A percentile compares a stretch with the other conserved stretches of the same genome.
Conservation (phyloP, 2,113 vertebrate species). For the Aspidoscelis tigris region DNA sequence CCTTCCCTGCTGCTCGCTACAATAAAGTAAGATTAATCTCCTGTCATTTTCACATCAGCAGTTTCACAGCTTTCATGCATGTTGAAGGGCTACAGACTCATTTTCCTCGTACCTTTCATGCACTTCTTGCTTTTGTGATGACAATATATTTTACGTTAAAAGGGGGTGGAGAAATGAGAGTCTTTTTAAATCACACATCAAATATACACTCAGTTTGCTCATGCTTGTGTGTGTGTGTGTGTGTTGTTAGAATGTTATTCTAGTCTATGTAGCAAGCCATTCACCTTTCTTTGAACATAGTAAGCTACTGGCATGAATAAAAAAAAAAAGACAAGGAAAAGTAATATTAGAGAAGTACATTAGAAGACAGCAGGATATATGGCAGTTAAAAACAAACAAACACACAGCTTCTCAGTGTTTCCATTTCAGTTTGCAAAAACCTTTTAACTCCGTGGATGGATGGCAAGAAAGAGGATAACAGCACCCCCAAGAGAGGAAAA, state of each 20-base stretch:
- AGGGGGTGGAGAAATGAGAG: not conserved
- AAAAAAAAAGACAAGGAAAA: accelerated
- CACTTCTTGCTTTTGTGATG: slow-evolving; percentile 31
- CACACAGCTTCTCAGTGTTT: accelerated
- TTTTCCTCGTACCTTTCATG: slow-evolving; percentile 25
- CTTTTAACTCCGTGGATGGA: not conserved
- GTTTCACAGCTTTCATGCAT: slow-evolving; percentile 19
- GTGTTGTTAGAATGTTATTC: not conserved
- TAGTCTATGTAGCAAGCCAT: accelerated
- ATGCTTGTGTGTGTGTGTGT: not conserved
- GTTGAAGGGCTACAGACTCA: slow-evolving; percentile 39
- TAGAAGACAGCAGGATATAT: not conserved
- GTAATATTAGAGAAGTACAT: not conserved
- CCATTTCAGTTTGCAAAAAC: slow-evolving; percentile 5
- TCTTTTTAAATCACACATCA: slow-evolving; percentile 1
- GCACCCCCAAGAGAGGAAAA: not conserved
- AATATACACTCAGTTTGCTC: slow-evolving; percentile 3
- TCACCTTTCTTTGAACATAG: not conserved
- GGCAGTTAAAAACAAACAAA: too few species aligned
- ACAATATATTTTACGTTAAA: not conserved
- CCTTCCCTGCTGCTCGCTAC: slow-evolving; percentile 38
- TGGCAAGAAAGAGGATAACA: not conserved
- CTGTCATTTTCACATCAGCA: slow-evolving; percentile 17
- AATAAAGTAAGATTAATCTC: slow-evolving; percentile 54
- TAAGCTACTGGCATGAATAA: not conserved